Percentiles rank a stretch among this genome's conserved stretches.
Conservation (phyloP, 1,140 invertebrate species). For the Ceratosolen fusciceps region DNA sequence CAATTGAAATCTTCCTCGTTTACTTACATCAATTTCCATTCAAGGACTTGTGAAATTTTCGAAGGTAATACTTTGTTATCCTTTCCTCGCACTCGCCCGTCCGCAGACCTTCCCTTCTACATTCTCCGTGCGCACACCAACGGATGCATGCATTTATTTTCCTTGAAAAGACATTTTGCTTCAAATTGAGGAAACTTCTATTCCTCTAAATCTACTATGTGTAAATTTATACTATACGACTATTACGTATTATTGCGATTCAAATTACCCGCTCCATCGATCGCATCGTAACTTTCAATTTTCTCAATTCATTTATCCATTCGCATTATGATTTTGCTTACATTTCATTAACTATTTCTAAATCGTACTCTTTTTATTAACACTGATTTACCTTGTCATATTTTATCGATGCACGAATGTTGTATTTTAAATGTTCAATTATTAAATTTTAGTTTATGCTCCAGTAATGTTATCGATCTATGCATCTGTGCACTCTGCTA, state of each 20-base stretch:
- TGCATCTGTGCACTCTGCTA: too few relatives aligned
- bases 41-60: neutral
- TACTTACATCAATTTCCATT: constrained; percentile 36
- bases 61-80: constrained; percentile 31
- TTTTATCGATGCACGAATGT: too few relatives aligned
- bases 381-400: too few relatives aligned
- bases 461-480: too few relatives aligned
- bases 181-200: neutral
- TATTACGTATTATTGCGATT: neutral
- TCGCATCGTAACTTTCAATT: too few relatives aligned
- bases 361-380: too few relatives aligned
- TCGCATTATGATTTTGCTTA: too few relatives aligned
- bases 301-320: too few relatives aligned
- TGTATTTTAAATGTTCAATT: too few relatives aligned
- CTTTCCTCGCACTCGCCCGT: constrained; percentile 10
- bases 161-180: constrained; percentile 1
- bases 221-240: neutral
- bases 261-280: neutral
- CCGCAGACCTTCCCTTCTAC: neutral
- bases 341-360: too few relatives aligned
- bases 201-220: constrained; percentile 18
- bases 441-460: too few relatives aligned
- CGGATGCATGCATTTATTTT: neutral
- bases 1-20: neutral
- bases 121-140: neutral